These are phyloP conservation scores for Anser cygnoides DNA, from an alignment of 2,113 vertebrate genomes.

Conservation along the genomic window DNA sequence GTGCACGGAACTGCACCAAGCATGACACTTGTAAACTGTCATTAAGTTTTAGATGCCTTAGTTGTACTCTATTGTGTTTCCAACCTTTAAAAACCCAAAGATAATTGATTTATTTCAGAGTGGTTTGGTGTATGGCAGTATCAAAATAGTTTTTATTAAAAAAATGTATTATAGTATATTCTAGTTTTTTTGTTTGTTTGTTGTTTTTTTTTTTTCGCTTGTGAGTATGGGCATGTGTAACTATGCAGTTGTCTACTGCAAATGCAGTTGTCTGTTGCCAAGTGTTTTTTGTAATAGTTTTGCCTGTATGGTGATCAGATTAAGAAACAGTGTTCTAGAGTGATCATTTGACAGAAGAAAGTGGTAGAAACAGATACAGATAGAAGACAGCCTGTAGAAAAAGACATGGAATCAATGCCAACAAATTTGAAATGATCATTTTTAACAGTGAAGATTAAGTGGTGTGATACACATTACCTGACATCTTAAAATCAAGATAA, in stretches of 20 bases:
- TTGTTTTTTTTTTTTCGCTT: not conserved
- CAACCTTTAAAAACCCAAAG: not conserved
- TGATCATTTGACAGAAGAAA: not conserved
- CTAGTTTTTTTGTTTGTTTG: not conserved
- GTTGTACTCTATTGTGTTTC: not conserved
- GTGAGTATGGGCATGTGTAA: accelerated
- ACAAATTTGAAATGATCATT: not conserved
- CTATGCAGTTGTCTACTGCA: not conserved
- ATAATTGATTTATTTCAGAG: not conserved
- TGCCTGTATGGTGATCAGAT: not conserved
- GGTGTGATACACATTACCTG: not conserved
- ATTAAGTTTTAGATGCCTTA: not conserved
- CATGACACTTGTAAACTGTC: not conserved
- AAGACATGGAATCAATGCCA: not conserved
- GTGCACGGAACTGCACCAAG: not conserved
- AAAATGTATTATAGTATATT: no score
- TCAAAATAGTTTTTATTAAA: not conserved
- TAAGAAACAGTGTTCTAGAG: not conserved
- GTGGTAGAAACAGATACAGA: not conserved
- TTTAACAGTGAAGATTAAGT: not conserved
- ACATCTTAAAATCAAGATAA: not conserved
- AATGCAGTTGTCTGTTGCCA: not conserved
- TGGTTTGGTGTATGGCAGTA: not conserved
- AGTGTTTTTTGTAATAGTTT: not conserved
- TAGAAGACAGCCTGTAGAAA: not conserved